Base-by-base conservation (phyloP, 2,888 invertebrate genomes). In the Drosophila neutralis region DNA sequence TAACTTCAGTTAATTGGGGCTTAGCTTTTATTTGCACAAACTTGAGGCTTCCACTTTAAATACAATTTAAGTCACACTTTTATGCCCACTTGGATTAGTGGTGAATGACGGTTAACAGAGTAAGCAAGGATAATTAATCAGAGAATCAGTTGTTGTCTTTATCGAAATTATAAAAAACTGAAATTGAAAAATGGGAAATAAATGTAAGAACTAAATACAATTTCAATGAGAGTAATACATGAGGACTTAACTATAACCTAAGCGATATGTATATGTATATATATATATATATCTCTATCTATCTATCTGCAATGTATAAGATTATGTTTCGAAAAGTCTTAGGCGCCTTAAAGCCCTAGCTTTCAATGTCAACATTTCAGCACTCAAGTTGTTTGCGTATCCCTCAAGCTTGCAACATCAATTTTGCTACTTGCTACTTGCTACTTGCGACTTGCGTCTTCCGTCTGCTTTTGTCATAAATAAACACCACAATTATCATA, bases 401-500 rank as follows among this genome's bases (percentile, higher is more conserved):
- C 45, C 52, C 49, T 54, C 13, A 38, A 65, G 27, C 31, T 49
- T 53, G 7, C 29, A 38, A 7, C 38, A 38, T 4, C 4, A 8
- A 27, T 27, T 24, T 27, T 35, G 53, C 53, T 36, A 35, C 48
- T 24, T 35, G 45, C 21, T 1, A 21, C 42, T 40, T n/a, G 40
- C 40, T 2, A 6, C 42, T 21, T 42, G 42, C 42, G 4, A 7
- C 36, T 24, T 29, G 35, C 49, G 45, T 51, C 36, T 58, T 63
- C 21, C 33, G 54, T 45, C 35, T 38, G 69, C 49, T 62, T 69
- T 57, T 72, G 71, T 67, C 89, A 81, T 81, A 83, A 87, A 87
- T 89, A 85, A 85, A 85, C 87, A 85, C 73, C 69, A 66, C 89
- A 85, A 85, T 85, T 85, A 85, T 89, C 89, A 85, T 89, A 85